Evolutionary conservation across 2,113 vertebrate genomes (phyloP).

Genomic region (Lichenostomus cassidix): DNA sequence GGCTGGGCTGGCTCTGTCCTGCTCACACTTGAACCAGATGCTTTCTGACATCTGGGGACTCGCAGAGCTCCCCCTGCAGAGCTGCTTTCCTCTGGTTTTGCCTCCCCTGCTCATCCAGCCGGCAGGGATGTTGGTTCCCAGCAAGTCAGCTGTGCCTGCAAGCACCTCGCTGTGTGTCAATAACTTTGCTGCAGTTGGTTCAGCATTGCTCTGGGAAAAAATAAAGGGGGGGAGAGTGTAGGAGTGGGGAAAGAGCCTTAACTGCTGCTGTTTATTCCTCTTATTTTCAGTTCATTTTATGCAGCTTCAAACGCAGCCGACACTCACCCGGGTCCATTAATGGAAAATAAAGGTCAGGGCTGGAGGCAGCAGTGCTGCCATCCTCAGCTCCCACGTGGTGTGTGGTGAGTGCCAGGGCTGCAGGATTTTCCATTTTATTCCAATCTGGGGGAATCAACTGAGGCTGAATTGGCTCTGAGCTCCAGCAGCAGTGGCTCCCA

Average conservation of each 20-base stretch:
- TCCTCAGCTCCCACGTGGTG: background rate
- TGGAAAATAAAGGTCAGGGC: constrained; percentile 73
- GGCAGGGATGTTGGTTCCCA: background rate
- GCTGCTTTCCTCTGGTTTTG: background rate
- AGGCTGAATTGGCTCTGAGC: background rate
- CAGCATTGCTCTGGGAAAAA: background rate
- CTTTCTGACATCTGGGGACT: background rate
- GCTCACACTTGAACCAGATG: background rate
- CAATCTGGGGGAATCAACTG: background rate
- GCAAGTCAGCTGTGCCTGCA: background rate
- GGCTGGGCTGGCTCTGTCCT: background rate
- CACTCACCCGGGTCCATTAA: constrained; percentile 56
- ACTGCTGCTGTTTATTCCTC: constrained; percentile 61
- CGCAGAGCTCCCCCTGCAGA: fast-evolving
- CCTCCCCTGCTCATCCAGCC: background rate
- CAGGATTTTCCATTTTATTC: constrained; percentile 49
- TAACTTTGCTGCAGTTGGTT: constrained; percentile 21
- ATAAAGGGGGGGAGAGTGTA: background rate
- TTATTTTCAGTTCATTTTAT: constrained; percentile 67
- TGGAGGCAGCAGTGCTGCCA: constrained; percentile 9
- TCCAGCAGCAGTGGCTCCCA: fast-evolving
- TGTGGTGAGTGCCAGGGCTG: background rate
- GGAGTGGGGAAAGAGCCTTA: constrained; percentile 1
- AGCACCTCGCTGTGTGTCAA: background rate
- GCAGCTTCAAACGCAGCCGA: constrained; percentile 48